Evolutionary conservation across 2,888 invertebrate genomes (phyloP).

Genomic region (Amaurobius ferox): DNA sequence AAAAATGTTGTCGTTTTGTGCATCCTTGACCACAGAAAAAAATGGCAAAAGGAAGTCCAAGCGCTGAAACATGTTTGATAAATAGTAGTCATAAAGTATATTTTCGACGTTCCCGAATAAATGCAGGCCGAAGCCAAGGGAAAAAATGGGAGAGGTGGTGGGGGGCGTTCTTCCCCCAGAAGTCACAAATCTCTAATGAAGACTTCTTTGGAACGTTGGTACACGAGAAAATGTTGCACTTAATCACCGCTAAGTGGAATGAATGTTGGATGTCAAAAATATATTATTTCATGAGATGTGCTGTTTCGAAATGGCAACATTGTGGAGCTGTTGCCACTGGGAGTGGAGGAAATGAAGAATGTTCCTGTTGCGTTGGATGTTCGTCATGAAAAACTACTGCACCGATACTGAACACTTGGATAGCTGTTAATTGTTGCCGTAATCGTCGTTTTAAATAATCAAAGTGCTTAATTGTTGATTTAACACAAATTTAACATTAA

Average conservation of each 20-base stretch:
- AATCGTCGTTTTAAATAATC: too few relatives aligned
- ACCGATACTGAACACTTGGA: too few relatives aligned
- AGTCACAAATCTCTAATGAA: slow-evolving; percentile 40
- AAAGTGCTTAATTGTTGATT: too few relatives aligned
- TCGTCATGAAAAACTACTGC: too few relatives aligned
- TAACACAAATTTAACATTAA: too few relatives aligned
- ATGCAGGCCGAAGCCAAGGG: neutral
- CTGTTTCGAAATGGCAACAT: slow-evolving; percentile 35
- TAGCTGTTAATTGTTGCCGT: too few relatives aligned
- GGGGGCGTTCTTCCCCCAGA: neutral
- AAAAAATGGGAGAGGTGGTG: neutral
- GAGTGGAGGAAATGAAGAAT: neutral
- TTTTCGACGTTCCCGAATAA: neutral
- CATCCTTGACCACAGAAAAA: neutral
- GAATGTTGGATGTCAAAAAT: slow-evolving; percentile 47
- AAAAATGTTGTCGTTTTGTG: too few relatives aligned
- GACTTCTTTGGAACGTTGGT: neutral
- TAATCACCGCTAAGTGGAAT: slow-evolving; percentile 60
- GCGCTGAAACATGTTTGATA: slow-evolving; percentile 3
- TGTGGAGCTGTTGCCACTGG: neutral
- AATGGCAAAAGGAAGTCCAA: neutral
- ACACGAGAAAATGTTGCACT: slow-evolving; percentile 48
- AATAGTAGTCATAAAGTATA: slow-evolving; percentile 3
- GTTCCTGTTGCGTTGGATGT: neutral
- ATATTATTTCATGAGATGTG: slow-evolving; percentile 17